Base-by-base conservation (phyloP, 2,888 invertebrate genomes). In the Coenonympha glycerion region DNA sequence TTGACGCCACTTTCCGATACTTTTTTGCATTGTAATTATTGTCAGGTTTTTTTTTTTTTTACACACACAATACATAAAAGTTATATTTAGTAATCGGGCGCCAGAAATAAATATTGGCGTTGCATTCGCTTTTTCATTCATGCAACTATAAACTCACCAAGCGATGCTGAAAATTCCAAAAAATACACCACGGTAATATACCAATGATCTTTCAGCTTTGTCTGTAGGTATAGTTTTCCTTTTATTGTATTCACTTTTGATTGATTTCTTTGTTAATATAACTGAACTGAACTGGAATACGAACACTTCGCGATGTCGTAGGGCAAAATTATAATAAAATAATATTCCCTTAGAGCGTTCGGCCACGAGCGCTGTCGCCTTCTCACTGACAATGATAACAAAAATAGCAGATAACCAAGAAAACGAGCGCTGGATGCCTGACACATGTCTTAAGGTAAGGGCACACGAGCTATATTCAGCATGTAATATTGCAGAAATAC, bases 361-460 rank as follows among this genome's bases (percentile, higher is more conserved):
- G 61, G 60, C 53, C 75, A 58, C 72, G 68, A 64, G 63, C 69
- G 69, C 62, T 62, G 61, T 52, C 55, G 58, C 24, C 62, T 66
- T 66, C 66, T 59, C 58, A 71, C 69, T 60, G 66, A 76, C 73
- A 69, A 69, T 42, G 42, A 31, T 21, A 42, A 42, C 71, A 57
- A 71, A 78, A 76, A 76, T 73, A 77, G 69, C 69, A 62, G 71
- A 74, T 75, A 77, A 71, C 65, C 54, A 61, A 65, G 68, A 66
- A 75, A 75, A 73, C 68, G 64, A 46, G 56, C 49, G 41, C 49
- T 37, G 55, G 55, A 56, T 59, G 60, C 58, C 61, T 65, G 63
- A 70, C 68, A 49, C 30, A 49, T 28, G 47, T 47, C 49, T 47
- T 42, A 39, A 30, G 42, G 34, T 24, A 21, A 52, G 47, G 21